phyloP scores from a whole-genome alignment of 1,140 invertebrate genomes.

The Centruroides vittatus region DNA sequence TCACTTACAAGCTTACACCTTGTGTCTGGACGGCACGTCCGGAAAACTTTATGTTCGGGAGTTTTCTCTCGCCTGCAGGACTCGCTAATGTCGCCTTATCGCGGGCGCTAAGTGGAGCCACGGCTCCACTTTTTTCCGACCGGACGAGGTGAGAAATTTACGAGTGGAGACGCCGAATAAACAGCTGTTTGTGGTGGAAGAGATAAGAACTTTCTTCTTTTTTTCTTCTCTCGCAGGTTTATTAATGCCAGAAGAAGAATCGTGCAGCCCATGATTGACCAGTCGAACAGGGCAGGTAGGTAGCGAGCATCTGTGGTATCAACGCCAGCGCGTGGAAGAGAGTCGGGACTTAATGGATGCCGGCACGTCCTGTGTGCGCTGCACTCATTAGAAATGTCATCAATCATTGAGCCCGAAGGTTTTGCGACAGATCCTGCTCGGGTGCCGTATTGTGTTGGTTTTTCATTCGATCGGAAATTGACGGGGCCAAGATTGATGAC shows the following conservation, averaged over 20 bases:
- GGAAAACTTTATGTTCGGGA: no score
- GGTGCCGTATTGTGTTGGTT: no score
- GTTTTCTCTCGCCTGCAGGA: no score
- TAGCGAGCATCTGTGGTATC: neutral
- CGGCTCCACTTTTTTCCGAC: no score
- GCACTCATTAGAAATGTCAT: constrained; percentile 17
- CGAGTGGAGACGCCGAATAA: no score
- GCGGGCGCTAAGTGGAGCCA: no score
- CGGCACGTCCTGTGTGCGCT: constrained; percentile 1
- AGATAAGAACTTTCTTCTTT: neutral
- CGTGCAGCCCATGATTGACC: constrained; percentile 85
- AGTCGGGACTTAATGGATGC: constrained; percentile 10
- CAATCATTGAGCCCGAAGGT: constrained; percentile 6
- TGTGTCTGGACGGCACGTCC: no score
- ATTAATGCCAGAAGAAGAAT: constrained; percentile 87
- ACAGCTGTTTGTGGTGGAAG: no score
- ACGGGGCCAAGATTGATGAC: constrained; percentile 15
- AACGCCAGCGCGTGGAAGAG: neutral
- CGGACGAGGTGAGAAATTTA: no score
- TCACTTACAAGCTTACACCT: no score
- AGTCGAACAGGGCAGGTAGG: constrained; percentile 61
- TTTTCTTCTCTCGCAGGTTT: constrained; percentile 47
- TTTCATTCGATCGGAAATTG: constrained; percentile 1
- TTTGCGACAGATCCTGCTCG: no score
- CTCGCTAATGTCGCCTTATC: no score